Percentiles rank a stretch among this genome's conserved stretches.
Conservation (phyloP, 2,888 invertebrate genomes). For the Carpatolechia fugitivella region DNA sequence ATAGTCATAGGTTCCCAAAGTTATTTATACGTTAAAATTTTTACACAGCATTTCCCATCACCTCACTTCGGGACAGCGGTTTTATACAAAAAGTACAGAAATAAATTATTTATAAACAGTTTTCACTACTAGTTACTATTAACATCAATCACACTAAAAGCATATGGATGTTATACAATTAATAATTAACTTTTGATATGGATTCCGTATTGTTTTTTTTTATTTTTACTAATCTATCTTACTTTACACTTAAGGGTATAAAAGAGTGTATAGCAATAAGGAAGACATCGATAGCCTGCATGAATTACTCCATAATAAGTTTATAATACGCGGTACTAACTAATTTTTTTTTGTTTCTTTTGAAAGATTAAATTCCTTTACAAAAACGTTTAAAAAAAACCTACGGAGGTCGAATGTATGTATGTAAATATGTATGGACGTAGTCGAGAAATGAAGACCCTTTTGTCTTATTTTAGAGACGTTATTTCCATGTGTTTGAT, state of each 20-base stretch:
- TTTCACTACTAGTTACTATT: background rate
- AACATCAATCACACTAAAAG: constrained; percentile 3
- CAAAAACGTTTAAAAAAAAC: too few species aligned
- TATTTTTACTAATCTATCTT: constrained; percentile 51
- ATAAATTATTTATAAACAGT: background rate
- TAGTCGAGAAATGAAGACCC: too few species aligned
- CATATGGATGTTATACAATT: background rate
- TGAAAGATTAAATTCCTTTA: background rate
- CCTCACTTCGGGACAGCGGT: too few species aligned
- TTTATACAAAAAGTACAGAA: too few species aligned
- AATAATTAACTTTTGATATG: background rate
- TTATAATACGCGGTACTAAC: constrained; percentile 3
- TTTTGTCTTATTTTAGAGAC: too few species aligned
- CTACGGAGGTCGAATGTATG: too few species aligned
- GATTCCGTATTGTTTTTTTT: background rate
- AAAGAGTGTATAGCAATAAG: constrained; percentile 77
- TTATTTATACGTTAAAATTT: too few species aligned
- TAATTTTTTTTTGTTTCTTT: background rate
- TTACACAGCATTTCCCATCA: too few species aligned
- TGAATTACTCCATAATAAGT: constrained; percentile 61
- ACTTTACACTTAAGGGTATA: constrained; percentile 64
- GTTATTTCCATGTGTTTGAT: too few species aligned
- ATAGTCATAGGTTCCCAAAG: too few species aligned
- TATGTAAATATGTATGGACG: too few species aligned
- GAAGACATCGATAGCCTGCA: constrained; percentile 80